phyloP scores from a whole-genome alignment of 1,140 invertebrate genomes.

The Potamilus streckersoni region DNA sequence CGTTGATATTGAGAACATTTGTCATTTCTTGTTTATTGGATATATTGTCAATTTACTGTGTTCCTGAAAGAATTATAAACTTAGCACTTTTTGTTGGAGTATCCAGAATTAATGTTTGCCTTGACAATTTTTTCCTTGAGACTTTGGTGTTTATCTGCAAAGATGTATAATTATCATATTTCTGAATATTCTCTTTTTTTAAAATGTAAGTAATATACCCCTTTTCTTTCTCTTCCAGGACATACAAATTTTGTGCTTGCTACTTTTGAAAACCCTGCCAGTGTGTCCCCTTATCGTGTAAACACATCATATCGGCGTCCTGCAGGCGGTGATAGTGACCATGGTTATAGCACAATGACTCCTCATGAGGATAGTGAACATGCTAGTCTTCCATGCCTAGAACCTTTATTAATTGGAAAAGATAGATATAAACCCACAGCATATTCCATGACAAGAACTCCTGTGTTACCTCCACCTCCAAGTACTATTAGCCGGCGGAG shows the following conservation, averaged over 20 bases:
- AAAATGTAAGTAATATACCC: no score
- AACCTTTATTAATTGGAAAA: conserved; percentile 71
- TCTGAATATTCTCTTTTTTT: no score
- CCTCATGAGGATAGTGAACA: conserved; percentile 82
- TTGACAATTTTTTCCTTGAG: conserved; percentile 6
- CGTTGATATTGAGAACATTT: no score
- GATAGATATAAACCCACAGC: conserved; percentile 64
- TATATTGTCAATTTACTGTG: no score
- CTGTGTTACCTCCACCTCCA: conserved; percentile 55
- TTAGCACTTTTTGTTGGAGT: not conserved
- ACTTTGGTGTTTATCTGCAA: no score
- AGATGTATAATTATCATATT: no score
- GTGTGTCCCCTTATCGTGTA: conserved; percentile 88
- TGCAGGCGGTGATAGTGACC: conserved; percentile 84
- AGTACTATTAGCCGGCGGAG: conserved; percentile 46
- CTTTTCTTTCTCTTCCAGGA: conserved; percentile 39
- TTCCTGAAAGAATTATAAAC: no score
- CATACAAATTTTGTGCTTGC: conserved; percentile 67
- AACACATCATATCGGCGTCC: conserved; percentile 84
- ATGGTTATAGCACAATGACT: conserved; percentile 96
- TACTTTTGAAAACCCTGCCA: conserved; percentile 71
- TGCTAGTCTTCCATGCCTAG: conserved; percentile 71
- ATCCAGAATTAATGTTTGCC: not conserved
- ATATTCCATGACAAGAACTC: conserved; percentile 50
- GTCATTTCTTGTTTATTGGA: no score